These are phyloP conservation scores for Campodea augens DNA, from an alignment of 1,140 invertebrate species.

Conservation along the genomic window DNA sequence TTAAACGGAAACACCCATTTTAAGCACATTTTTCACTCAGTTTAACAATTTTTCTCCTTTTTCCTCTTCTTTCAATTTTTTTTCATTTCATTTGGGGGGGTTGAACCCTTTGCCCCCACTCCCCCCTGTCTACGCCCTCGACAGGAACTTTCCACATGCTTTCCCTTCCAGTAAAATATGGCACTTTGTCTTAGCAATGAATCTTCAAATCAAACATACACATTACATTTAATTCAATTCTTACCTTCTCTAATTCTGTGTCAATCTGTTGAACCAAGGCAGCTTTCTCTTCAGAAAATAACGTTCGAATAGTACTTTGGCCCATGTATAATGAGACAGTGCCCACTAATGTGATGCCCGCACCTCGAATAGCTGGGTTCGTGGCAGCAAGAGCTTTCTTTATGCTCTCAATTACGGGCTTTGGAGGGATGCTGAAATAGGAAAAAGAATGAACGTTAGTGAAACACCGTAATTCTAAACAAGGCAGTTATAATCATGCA, in stretches of 20 bases:
- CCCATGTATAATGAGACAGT: constrained; percentile 67
- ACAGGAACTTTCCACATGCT: not conserved
- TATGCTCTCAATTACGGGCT: constrained; percentile 53
- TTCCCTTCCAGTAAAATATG: no score
- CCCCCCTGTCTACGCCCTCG: no score
- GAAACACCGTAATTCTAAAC: not conserved
- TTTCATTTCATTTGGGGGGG: no score
- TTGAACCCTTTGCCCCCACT: no score
- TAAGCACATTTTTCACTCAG: no score
- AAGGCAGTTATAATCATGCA: no score
- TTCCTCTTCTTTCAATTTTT: no score
- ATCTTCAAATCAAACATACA: no score
- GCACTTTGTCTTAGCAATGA: no score
- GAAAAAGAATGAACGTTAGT: constrained; percentile 7
- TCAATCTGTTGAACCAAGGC: constrained; percentile 68
- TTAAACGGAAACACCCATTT: no score
- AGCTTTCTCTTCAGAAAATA: constrained; percentile 75
- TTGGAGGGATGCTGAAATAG: constrained; percentile 48
- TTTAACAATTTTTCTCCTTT: no score
- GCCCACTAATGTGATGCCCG: constrained; percentile 45
- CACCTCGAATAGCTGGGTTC: constrained; percentile 58
- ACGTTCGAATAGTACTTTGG: constrained; percentile 39
- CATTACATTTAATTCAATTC: not conserved
- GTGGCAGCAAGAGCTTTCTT: constrained; percentile 67
- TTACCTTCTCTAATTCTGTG: constrained; percentile 62